Conservation (phyloP, 2,888 invertebrate species). For the Metopia argyrocephala region DNA sequence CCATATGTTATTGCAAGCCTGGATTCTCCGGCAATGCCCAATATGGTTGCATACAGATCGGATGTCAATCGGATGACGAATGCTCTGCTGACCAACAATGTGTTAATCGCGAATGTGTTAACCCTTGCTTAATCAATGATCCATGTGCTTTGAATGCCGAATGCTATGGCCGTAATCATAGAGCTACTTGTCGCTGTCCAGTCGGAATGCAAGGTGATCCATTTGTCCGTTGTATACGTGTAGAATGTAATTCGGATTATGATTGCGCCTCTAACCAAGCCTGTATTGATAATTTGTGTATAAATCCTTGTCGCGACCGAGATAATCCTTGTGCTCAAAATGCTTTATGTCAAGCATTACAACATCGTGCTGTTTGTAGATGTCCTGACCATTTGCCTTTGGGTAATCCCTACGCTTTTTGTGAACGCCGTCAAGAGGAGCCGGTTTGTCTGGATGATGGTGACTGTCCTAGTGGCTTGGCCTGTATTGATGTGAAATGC, state of each 20-base stretch:
- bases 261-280: constrained; percentile 89
- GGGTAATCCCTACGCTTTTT: constrained; percentile 89
- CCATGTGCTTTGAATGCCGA: constrained; percentile 91
- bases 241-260: constrained; percentile 88
- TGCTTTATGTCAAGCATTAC: constrained; percentile 88
- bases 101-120: constrained; percentile 89
- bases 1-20: constrained; percentile 89
- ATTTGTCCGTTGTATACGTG: constrained; percentile 86
- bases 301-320: constrained; percentile 85
- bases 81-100: constrained; percentile 90
- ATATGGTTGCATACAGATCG: constrained; percentile 88
- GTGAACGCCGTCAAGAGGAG: constrained; percentile 80
- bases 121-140: constrained; percentile 88
- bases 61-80: constrained; percentile 90
- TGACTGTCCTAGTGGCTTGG: constrained; percentile 89
- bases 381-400: constrained; percentile 89
- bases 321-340: constrained; percentile 88
- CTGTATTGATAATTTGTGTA: constrained; percentile 86
- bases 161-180: constrained; percentile 89
- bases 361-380: constrained; percentile 89
- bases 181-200: constrained; percentile 89
- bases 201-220: constrained; percentile 89
- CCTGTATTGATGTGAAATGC: constrained; percentile 88
- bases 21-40: constrained; percentile 93
- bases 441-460: constrained; percentile 88